These are phyloP conservation scores for Stramonita haemastoma DNA, from an alignment of 2,888 invertebrate genomes.

Conservation along the genomic window DNA sequence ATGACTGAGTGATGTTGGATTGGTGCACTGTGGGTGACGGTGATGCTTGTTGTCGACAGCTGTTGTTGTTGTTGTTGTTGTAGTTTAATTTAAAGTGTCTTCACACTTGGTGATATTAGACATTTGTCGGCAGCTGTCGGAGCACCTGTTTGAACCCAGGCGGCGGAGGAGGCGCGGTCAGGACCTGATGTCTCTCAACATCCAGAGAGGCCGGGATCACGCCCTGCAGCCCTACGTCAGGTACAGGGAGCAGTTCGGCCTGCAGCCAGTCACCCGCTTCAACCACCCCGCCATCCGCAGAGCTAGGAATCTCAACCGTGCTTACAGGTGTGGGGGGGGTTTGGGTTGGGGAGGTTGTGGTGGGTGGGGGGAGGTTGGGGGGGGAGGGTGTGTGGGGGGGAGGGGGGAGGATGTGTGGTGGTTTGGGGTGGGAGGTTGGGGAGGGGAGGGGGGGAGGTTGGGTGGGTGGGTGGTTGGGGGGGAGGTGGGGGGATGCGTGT, in stretches of 20 bases:
- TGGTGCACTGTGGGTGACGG: no score
- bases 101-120: no score
- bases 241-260: conserved; percentile 10
- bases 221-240: conserved; percentile 34
- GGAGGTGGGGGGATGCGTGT: background rate
- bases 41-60: no score
- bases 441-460: background rate
- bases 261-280: conserved; percentile 18
- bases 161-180: background rate
- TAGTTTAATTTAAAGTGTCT: no score
- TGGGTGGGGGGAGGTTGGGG: background rate
- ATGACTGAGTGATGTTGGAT: no score
- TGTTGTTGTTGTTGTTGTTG: no score
- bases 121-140: conserved; percentile 19
- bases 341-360: background rate
- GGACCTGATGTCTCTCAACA: conserved; percentile 40
- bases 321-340: conserved; percentile 16
- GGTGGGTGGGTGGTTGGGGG: background rate
- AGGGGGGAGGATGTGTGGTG: background rate
- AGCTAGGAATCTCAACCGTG: background rate
- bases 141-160: conserved; percentile 34
- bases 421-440: background rate
- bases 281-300: background rate
- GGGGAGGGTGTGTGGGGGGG: background rate
- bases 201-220: conserved; percentile 38